Evolutionary conservation across 37 sponge, comb jelly and placozoan species (phyloP), one percentile per base, ranked within the genome.

Genomic region (Haliclona indistincta): DNA sequence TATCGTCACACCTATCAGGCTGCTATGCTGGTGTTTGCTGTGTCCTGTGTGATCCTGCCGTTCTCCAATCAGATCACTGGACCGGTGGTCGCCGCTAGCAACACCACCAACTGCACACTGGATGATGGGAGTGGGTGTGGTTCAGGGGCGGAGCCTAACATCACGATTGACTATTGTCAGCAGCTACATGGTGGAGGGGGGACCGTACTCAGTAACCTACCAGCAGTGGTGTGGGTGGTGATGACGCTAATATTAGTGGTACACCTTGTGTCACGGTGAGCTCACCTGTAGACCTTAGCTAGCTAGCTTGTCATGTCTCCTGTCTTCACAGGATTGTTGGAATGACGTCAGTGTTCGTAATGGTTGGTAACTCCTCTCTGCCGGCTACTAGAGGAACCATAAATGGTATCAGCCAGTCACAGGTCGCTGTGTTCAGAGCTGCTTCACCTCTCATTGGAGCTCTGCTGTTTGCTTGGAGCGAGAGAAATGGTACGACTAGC

Each of bases 401-500:
- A 38, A 94, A 89, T 75, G 91, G 92, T 0, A 73, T 79, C 22
- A 82, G 82, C 1, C 91, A 90, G 72, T 71, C 89, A 47, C 70
- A 74, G 22, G 92, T 65, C 26, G 81, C 92, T 23, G 11, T 95
- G 37, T 69, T 67, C 7, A 74, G 95, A 2, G 49, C 67, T 42
- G n/a, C 84, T 10, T 91, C 84, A 4, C 95, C 95, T 2, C 32
- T 80, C 26, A 22, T 75, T 17, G 91, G 84, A 0, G 65, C 94
- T 26, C 65, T 71, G 11, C 26, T 93, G 51, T 93, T 93, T 86
- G 91, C 95, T 13, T 94, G 95, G 95, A 94, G 84, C 52, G 81
- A 68, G n/a, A 38, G 39, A 26, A 82, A 82, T 71, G 78, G 78
- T 81, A 26, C n/a, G 64, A 2, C 35, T 37, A 66, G 5, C 28